These are phyloP conservation scores for Tragelaphus oryx DNA, from an alignment of 2,797 vertebrate species.

Conservation along the genomic window DNA sequence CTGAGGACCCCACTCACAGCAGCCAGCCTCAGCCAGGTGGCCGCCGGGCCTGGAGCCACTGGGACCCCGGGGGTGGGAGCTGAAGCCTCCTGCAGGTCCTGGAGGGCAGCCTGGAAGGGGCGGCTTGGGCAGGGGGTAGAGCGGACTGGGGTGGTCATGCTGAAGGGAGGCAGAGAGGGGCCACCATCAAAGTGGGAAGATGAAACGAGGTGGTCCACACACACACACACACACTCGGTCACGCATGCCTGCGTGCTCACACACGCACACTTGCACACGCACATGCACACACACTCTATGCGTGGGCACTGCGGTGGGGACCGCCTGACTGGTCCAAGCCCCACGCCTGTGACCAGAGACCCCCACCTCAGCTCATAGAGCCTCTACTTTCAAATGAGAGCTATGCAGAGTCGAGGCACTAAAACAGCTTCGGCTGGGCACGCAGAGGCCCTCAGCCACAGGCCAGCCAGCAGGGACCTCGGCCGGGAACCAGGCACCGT, in stretches of 20 bases:
- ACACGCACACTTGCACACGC: rapidly evolving
- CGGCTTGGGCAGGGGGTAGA: rapidly evolving
- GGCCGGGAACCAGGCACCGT: rapidly evolving
- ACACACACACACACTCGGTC: too few relatives aligned
- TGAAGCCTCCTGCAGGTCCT: rapidly evolving
- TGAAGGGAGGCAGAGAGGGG: not conserved
- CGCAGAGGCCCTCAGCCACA: not conserved
- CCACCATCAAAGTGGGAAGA: rapidly evolving
- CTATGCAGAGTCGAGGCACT: rapidly evolving
- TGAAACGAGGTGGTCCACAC: not conserved
- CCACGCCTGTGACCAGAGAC: rapidly evolving
- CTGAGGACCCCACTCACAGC: rapidly evolving
- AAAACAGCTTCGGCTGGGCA: not conserved
- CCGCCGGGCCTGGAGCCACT: not conserved
- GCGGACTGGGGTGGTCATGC: rapidly evolving
- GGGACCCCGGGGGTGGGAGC: rapidly evolving
- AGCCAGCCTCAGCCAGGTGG: not conserved
- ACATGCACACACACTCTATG: rapidly evolving
- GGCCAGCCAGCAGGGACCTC: not conserved
- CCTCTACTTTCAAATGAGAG: not conserved
- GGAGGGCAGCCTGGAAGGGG: not conserved
- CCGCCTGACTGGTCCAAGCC: not conserved
- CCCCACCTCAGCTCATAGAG: not conserved
- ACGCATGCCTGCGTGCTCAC: rapidly evolving
- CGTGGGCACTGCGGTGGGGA: rapidly evolving